Evolutionary conservation across 92 coral and sea anemone genomes (phyloP).

Genomic region (Phenganax stokvisi): DNA sequence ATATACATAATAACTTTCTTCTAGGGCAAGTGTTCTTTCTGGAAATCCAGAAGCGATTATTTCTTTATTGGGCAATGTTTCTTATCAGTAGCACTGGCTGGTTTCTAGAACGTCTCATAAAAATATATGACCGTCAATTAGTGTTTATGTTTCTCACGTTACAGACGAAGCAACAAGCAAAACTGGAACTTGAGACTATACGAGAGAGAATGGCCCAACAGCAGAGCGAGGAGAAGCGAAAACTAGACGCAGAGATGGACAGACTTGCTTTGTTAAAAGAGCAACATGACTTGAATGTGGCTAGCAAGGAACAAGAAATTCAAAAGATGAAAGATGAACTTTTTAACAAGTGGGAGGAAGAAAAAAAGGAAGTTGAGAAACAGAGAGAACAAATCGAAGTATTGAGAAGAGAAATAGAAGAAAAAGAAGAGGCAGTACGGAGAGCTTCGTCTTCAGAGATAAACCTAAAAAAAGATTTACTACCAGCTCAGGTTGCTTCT

Average conservation of each 20-base stretch:
- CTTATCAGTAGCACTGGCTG: too few relatives aligned
- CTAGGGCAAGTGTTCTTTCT: not conserved
- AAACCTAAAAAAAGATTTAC: not conserved
- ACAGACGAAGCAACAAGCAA: slow-evolving; percentile 23
- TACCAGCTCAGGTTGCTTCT: slow-evolving; percentile 19
- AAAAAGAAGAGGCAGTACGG: slow-evolving; percentile 52
- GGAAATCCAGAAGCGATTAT: too few relatives aligned
- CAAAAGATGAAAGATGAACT: slow-evolving; percentile 77
- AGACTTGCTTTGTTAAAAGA: slow-evolving; percentile 81
- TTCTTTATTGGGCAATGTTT: too few relatives aligned
- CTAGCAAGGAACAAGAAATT: slow-evolving; percentile 80
- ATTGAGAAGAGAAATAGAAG: slow-evolving; percentile 78
- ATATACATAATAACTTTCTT: not conserved
- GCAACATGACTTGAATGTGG: slow-evolving; percentile 78
- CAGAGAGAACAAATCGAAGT: slow-evolving; percentile 82
- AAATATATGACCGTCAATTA: not conserved
- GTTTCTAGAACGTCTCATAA: not conserved
- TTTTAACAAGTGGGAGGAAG: slow-evolving; percentile 79
- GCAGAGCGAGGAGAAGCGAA: slow-evolving; percentile 79
- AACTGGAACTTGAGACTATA: slow-evolving; percentile 43
- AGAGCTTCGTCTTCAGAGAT: slow-evolving; percentile 6
- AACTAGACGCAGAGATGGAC: slow-evolving; percentile 87
- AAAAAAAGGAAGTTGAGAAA: slow-evolving; percentile 77
- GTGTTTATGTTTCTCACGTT: not conserved
- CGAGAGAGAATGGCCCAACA: slow-evolving; percentile 76